Evolutionary conservation across 1,140 invertebrate species (phyloP), one percentile per base, ranked within the genome.

Genomic region (Leguminivora glycinivorella): DNA sequence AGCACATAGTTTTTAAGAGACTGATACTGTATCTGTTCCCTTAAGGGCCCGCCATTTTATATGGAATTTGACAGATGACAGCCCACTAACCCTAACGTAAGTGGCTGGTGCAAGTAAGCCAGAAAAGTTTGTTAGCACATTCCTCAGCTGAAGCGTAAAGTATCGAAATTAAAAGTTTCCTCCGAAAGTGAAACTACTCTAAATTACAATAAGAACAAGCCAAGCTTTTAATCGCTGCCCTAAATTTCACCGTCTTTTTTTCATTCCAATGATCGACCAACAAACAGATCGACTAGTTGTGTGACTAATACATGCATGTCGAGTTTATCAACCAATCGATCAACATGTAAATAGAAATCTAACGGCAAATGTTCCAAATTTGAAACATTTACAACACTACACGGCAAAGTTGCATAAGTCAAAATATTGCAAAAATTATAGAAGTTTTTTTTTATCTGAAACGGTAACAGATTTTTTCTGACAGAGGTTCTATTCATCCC

Each of bases 331-430:
- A 63, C 25, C 25, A 29, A 63, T 63, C n/a, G 9, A 29, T 63
- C 58, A 63, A 34, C 0, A 17, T 29, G 6, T 63, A 25, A 26
- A 26, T 26, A 63, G 25, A 25, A 58, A 26, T 17, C 25, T 31
- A 63, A 63, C 58, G 25, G 58, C 25, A 29, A 63, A 31, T 63
- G 58, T 63, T 63, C 58, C 58, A 63, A 63, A 63, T 63, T 63
- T 29, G 14, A 60, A 60, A n/a, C 26, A n/a, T 58, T 58, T 58
- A 1, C 1, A 29, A 63, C 56, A 17, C 56, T 9, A 0, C 9
- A 63, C 58, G 58, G 25, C 17, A 63, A 34, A 63, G 1, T 63
- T 34, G 31, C 58, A 63, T 34, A 63, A 63, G 25, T 31, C 58
- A 17, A 14, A 63, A 63, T 29, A 34, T 31, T 63, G 26, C n/a